A percentile compares a stretch with the other conserved stretches of the same genome.
These are phyloP conservation scores for Gyps fulvus DNA, from an alignment of 2,113 vertebrate species.

Conservation along the genomic window DNA sequence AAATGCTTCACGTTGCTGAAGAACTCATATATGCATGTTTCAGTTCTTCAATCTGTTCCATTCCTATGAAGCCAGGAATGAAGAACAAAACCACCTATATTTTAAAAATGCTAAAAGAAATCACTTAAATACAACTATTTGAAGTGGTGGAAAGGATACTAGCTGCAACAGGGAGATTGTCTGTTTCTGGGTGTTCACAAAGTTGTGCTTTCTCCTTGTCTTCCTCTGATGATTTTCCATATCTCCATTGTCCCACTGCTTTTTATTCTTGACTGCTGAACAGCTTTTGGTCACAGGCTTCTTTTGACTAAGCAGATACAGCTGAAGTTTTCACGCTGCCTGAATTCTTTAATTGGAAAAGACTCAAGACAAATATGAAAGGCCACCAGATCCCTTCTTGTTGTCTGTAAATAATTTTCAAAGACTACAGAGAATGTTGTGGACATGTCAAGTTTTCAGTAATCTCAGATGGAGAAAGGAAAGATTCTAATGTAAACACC, in stretches of 20 bases:
- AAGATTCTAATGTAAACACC: not conserved
- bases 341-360: constrained; percentile 24
- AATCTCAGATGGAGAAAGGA: not conserved
- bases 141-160: not conserved
- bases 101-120: not conserved
- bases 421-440: not conserved
- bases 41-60: not conserved
- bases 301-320: constrained; percentile 3
- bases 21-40: not conserved
- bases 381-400: not conserved
- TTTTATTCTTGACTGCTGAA: not conserved
- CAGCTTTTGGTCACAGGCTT: not conserved
- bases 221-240: not conserved
- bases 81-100: not conserved
- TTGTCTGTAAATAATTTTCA: constrained; percentile 33
- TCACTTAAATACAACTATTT: not conserved
- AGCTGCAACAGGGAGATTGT: not conserved
- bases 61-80: not conserved
- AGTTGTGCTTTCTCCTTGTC: not conserved
- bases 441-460: not conserved
- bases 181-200: not conserved
- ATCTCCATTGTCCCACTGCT: not conserved
- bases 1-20: not conserved
- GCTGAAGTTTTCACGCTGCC: not conserved
- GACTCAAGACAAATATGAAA: constrained; percentile 23